Conservation (phyloP, 2,797 vertebrate species). For the Brachyalestes nurse region DNA sequence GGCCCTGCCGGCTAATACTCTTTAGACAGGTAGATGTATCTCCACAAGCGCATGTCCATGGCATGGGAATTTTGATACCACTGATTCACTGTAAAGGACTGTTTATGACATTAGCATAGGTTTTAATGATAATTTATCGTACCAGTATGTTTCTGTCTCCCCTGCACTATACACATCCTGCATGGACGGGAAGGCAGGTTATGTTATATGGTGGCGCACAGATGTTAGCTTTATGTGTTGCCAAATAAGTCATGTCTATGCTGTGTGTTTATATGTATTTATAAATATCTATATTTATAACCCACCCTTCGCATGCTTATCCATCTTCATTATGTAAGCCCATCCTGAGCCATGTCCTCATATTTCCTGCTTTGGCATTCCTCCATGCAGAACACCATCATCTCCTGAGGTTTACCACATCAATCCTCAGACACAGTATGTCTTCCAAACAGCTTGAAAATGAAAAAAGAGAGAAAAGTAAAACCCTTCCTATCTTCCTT, state of each 20-base stretch:
- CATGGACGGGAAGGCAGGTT: neutral
- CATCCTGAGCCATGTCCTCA: constrained; percentile 32
- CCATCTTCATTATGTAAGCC: constrained; percentile 38
- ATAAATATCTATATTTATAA: constrained; percentile 38
- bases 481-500: too few relatives aligned
- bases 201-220: neutral
- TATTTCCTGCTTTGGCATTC: constrained; percentile 38
- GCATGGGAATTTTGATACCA: constrained; percentile 18
- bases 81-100: constrained; percentile 22
- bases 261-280: constrained; percentile 32
- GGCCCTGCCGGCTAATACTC: constrained; percentile 10
- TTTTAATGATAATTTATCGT: constrained; percentile 39
- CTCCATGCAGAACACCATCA: constrained; percentile 25
- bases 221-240: constrained; percentile 1
- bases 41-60: neutral
- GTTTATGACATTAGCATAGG: constrained; percentile 6
- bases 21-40: constrained; percentile 17
- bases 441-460: neutral
- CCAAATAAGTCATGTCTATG: constrained; percentile 19
- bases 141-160: constrained; percentile 1
- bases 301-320: constrained; percentile 6
- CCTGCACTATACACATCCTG: neutral
- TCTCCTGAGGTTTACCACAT: constrained; percentile 41
- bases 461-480: too few relatives aligned
- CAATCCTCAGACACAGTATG: neutral